Evolutionary conservation across 53 echinoderm and acorn worm species (phyloP).

Genomic region (Actinopyga echinites): DNA sequence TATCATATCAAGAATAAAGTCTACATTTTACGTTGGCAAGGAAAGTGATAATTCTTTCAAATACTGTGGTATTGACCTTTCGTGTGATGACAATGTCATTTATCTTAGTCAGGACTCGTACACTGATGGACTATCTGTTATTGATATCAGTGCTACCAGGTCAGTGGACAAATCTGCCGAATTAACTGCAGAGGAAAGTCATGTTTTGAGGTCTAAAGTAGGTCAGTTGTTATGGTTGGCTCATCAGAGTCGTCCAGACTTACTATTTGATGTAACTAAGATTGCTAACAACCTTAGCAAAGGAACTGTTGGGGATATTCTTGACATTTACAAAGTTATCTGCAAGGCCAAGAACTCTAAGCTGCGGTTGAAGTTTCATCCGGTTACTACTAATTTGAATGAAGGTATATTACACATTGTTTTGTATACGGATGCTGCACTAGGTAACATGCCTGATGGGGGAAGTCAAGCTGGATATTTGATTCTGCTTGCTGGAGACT

Average conservation of each 20-base stretch:
- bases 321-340: neutral
- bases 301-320: conserved; percentile 26
- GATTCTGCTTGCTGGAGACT: conserved; percentile 1
- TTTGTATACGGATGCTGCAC: conserved; percentile 25
- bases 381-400: neutral
- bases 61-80: conserved; percentile 33
- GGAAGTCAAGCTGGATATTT: conserved; percentile 22
- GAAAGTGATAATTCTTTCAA: conserved; percentile 5
- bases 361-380: neutral
- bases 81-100: neutral
- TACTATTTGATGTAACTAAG: neutral
- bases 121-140: neutral
- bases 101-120: neutral
- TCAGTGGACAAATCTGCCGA: neutral
- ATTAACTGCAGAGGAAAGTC: neutral
- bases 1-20: neutral
- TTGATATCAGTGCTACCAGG: neutral
- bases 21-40: conserved; percentile 24
- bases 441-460: conserved; percentile 34
- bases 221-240: conserved; percentile 38
- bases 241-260: conserved; percentile 25
- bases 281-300: neutral
- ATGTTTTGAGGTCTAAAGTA: neutral
- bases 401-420: neutral
- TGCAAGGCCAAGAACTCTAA: neutral